Percentiles rank a stretch among this genome's conserved stretches.
Evolutionary conservation across 2,113 vertebrate genomes (phyloP).

Genomic region (Tiliqua scincoides): DNA sequence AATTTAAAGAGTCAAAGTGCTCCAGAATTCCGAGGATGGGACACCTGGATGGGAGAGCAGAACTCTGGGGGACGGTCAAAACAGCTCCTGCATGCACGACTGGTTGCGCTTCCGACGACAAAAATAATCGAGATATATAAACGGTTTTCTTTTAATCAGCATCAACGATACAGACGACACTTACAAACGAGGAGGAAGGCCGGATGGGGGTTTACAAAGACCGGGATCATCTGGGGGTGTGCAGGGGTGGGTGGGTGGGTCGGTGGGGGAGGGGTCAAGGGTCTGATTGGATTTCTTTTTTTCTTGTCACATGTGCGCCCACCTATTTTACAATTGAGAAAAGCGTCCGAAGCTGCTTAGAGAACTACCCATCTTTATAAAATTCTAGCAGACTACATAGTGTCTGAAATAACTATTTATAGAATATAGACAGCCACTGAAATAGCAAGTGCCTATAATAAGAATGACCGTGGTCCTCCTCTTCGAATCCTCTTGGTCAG

Average conservation of each 20-base stretch:
- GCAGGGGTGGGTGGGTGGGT: background rate
- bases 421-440: conserved; percentile 98
- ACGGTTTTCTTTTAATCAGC: conserved; percentile 95
- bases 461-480: conserved; percentile 77
- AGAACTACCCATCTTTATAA: conserved; percentile 98
- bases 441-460: conserved; percentile 94
- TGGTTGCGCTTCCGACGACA: conserved; percentile 92
- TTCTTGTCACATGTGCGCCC: conserved; percentile 84
- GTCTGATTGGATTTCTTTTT: conserved; percentile 23
- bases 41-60: conserved; percentile 83
- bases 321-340: conserved; percentile 91
- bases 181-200: conserved; percentile 99
- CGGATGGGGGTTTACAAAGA: conserved; percentile 97
- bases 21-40: conserved; percentile 88
- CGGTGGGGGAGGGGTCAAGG: too few species aligned
- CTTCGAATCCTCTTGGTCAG: conserved; percentile 81
- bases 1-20: conserved; percentile 86
- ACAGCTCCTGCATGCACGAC: conserved; percentile 95
- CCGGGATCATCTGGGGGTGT: conserved; percentile 75
- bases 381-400: conserved; percentile 99
- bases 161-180: conserved; percentile 99
- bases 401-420: conserved; percentile 99
- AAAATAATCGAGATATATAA: conserved; percentile 99
- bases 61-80: conserved; percentile 87
- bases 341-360: conserved; percentile 88